A percentile compares a stretch with the other conserved stretches of the same genome.
These are phyloP conservation scores for Saturnia japonica DNA, from an alignment of 2,888 invertebrate genomes.

Conservation along the genomic window DNA sequence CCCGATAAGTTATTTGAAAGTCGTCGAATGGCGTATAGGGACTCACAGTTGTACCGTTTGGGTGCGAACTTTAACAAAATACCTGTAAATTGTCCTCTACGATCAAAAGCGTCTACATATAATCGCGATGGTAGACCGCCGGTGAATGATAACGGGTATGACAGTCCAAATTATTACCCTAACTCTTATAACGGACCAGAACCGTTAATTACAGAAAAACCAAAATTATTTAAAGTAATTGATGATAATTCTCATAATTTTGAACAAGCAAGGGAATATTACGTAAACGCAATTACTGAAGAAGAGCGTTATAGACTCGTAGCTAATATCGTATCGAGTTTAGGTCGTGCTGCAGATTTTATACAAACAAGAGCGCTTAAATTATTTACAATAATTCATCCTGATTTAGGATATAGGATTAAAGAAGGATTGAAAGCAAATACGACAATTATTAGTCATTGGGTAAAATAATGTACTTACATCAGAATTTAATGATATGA, in stretches of 20 bases:
- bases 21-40: slow-evolving; percentile 51
- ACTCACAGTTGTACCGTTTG: slow-evolving; percentile 59
- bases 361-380: slow-evolving; percentile 13
- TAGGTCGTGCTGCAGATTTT: background rate
- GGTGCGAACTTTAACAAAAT: slow-evolving; percentile 58
- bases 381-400: slow-evolving; percentile 14
- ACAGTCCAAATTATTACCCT: slow-evolving; percentile 95
- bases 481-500: background rate
- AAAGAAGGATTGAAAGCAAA: background rate
- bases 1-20: slow-evolving; percentile 53
- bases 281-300: slow-evolving; percentile 13
- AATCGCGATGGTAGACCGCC: slow-evolving; percentile 82
- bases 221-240: slow-evolving; percentile 26
- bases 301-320: slow-evolving; percentile 15
- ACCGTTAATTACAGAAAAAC: slow-evolving; percentile 75
- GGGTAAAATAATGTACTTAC: background rate
- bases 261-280: slow-evolving; percentile 12
- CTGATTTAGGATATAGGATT: slow-evolving; percentile 13
- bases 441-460: background rate
- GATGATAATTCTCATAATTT: slow-evolving; percentile 16
- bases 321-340: slow-evolving; percentile 4
- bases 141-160: slow-evolving; percentile 88
- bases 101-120: slow-evolving; percentile 44
- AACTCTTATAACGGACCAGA: slow-evolving; percentile 95
- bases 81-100: slow-evolving; percentile 53